Evolutionary conservation across 2,113 vertebrate species (phyloP).

Genomic region (Lethenteron reissneri): DNA sequence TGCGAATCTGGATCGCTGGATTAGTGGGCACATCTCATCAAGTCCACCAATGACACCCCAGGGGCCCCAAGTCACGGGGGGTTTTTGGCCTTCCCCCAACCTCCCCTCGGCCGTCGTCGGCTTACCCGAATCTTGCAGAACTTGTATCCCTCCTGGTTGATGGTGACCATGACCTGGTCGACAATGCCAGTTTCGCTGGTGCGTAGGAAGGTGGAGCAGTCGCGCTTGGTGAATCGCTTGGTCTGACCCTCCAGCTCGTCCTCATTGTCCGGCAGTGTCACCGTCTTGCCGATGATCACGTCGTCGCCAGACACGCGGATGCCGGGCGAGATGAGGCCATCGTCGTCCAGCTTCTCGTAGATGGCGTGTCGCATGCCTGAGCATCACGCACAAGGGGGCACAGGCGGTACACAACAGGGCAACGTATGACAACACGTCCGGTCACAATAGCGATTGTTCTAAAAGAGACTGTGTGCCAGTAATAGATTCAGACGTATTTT

Average conservation of each 20-base stretch:
- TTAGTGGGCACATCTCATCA: no score
- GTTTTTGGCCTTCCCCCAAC: no score
- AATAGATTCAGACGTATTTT: no score
- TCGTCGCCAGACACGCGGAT: constrained; percentile 93
- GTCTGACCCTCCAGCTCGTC: constrained; percentile 81
- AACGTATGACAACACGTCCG: no score
- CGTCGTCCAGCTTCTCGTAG: constrained; percentile 90
- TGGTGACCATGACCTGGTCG: constrained; percentile 97
- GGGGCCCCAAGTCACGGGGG: no score
- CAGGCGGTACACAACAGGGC: no score
- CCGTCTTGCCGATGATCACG: constrained; percentile 95
- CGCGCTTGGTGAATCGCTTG: constrained; percentile 73
- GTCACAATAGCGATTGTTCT: no score
- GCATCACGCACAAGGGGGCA: no score
- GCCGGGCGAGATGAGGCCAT: constrained; percentile 80
- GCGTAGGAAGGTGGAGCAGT: constrained; percentile 84
- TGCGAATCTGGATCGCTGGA: no score
- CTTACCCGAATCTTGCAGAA: constrained; percentile 97
- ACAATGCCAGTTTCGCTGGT: constrained; percentile 94
- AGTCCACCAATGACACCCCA: no score
- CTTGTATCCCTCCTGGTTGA: constrained; percentile 97
- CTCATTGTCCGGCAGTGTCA: constrained; percentile 78
- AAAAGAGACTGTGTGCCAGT: no score
- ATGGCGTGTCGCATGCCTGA: constrained; percentile 92
- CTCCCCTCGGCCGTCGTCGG: not conserved